Percentiles rank a stretch among this genome's conserved stretches.
phyloP scores from a whole-genome alignment of 2,113 vertebrate genomes.

The Pterocles orientalis region DNA sequence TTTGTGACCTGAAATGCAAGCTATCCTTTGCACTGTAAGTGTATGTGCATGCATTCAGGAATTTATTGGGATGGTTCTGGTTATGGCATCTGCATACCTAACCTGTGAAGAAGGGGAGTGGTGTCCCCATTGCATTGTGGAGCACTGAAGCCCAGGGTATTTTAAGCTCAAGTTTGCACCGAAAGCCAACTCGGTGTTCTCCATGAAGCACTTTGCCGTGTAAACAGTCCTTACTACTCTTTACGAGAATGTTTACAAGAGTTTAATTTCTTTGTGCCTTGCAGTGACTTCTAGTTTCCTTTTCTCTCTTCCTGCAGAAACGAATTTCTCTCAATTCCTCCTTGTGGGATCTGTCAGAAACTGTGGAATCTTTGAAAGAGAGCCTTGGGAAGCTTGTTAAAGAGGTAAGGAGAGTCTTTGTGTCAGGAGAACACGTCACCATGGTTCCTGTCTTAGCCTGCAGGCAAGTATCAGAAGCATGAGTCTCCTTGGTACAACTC shows the following conservation, averaged over 20 bases:
- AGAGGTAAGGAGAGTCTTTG: conserved; percentile 75
- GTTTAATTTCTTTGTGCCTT: not conserved
- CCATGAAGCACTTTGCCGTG: not conserved
- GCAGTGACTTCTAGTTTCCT: not conserved
- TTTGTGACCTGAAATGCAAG: not conserved
- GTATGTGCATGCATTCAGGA: not conserved
- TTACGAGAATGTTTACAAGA: not conserved
- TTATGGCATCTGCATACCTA: not conserved
- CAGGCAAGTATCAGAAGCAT: accelerated
- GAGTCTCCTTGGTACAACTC: not conserved
- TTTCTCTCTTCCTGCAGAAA: conserved; percentile 68
- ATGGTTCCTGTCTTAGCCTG: not conserved
- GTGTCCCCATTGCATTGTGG: not conserved
- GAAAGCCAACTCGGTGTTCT: not conserved
- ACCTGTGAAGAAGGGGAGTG: not conserved
- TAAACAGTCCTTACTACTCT: not conserved
- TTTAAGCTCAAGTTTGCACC: not conserved
- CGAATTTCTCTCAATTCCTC: conserved; percentile 75
- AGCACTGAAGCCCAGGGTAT: not conserved
- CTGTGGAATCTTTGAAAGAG: conserved; percentile 79
- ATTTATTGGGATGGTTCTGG: not conserved
- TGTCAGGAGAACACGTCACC: not conserved
- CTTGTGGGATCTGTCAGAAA: conserved; percentile 73
- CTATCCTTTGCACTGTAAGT: not conserved
- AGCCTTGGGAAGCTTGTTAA: conserved; percentile 80